These are phyloP conservation scores for Polietes domitor DNA, from an alignment of 2,888 invertebrate species.

Conservation along the genomic window DNA sequence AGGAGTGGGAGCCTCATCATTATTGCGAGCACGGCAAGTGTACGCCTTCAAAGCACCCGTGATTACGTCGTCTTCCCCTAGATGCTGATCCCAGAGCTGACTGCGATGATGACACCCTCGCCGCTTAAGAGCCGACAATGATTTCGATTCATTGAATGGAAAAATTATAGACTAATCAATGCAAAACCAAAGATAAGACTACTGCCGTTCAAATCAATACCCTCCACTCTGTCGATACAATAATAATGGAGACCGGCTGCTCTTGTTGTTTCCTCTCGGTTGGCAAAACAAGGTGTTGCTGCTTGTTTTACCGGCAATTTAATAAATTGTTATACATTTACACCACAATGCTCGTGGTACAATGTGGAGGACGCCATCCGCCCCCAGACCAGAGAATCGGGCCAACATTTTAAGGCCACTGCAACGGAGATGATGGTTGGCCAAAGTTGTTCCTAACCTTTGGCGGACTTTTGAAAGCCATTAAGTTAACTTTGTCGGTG, in stretches of 20 bases:
- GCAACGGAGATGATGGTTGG: slow-evolving; percentile 24
- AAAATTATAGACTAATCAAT: slow-evolving; percentile 79
- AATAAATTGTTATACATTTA: slow-evolving; percentile 67
- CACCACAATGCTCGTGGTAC: slow-evolving; percentile 8
- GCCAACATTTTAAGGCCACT: slow-evolving; percentile 49
- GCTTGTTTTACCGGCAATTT: slow-evolving; percentile 79
- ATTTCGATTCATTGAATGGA: slow-evolving; percentile 77
- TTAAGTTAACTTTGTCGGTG: slow-evolving; percentile 54
- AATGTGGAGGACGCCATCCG: not conserved
- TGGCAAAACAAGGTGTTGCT: slow-evolving; percentile 73
- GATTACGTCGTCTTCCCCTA: slow-evolving; percentile 15
- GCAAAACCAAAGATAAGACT: slow-evolving; percentile 52
- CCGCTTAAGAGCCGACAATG: slow-evolving; percentile 64
- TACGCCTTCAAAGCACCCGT: slow-evolving; percentile 51
- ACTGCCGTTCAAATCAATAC: not conserved
- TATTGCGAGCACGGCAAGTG: slow-evolving; percentile 46
- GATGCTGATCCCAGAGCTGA: not conserved
- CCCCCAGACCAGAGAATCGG: not conserved
- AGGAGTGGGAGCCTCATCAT: slow-evolving; percentile 47
- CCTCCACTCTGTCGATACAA: not conserved
- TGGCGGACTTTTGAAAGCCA: slow-evolving; percentile 59
- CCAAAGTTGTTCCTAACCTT: slow-evolving; percentile 38
- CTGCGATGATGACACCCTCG: slow-evolving; percentile 1
- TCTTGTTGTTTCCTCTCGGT: slow-evolving; percentile 15
- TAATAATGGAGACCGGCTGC: slow-evolving; percentile 16